Evolutionary conservation across 2,888 invertebrate genomes (phyloP), one percentile per base, ranked within the genome.

Genomic region (Dione juno): DNA sequence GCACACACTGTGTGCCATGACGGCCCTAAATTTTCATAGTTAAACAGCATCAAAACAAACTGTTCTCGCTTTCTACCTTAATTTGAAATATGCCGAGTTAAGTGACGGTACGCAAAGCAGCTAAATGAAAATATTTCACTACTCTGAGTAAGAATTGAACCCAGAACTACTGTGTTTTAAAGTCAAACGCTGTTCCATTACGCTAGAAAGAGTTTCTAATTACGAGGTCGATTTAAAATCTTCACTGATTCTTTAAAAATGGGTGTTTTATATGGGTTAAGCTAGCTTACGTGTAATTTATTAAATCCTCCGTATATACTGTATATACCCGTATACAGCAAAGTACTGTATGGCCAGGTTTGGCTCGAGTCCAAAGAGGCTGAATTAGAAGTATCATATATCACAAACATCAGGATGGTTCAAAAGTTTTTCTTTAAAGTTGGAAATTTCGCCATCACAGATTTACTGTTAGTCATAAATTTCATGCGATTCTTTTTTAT

Each of bases 321-420:
- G 13, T 57, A 16, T 16, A 37, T 19, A 40, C 7, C 16, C 3
- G 37, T 45, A 45, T 35, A 45, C 28, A 35, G 67, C 54, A 16
- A 45, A 43, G 67, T 73, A 71, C 73, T 65, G 54, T 76, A 78
- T 77, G 73, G 75, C 71, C 72, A 71, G 76, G 76, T 70, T 79
- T 80, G 80, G 80, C 77, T 50, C 35, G 40, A 59, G 50, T 76
- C 80, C 80, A 80, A 78, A 70, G 71, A 67, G 67, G 68, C 75
- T 69, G 76, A 79, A 79, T 80, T 80, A 80, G 78, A 80, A 80
- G 76, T 75, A 69, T 76, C 74, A 76, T 80, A 79, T 78, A 79
- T 80, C 80, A 79, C 76, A 68, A 76, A 75, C 75, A 77, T 77
- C 74, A 76, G 71, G 68, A 70, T 75, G 73, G 75, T 76, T 71